These are phyloP conservation scores for Chelmon rostratus DNA, from an alignment of 2,797 vertebrate genomes.

Conservation along the genomic window DNA sequence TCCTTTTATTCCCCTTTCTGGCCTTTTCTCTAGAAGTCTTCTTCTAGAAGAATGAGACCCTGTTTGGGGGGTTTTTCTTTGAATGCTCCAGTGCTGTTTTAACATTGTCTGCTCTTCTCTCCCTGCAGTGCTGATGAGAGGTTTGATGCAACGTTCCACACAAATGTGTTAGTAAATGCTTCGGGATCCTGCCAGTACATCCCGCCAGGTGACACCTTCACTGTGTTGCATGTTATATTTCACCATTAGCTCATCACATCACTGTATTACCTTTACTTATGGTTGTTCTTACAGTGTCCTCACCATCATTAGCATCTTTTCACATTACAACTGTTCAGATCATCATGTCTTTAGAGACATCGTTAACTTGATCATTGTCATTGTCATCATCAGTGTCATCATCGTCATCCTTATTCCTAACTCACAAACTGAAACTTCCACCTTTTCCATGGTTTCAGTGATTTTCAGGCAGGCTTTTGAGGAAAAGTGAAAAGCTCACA, in stretches of 20 bases:
- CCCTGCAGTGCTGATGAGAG: conserved; percentile 90
- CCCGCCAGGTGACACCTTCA: conserved; percentile 88
- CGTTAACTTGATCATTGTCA: not conserved
- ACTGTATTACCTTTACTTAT: not conserved
- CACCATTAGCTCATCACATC: not conserved
- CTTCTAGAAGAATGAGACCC: not conserved
- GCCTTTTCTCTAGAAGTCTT: not conserved
- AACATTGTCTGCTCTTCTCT: conserved; percentile 3
- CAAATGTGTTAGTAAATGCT: conserved; percentile 92
- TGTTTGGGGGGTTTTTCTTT: not conserved
- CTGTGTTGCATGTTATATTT: not conserved
- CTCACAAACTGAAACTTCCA: not conserved
- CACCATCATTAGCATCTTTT: not conserved
- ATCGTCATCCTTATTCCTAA: not conserved
- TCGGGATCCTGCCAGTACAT: conserved; percentile 93
- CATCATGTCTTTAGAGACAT: not conserved
- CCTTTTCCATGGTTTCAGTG: not conserved
- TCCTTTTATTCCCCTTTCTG: too few relatives aligned
- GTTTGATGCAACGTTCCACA: conserved; percentile 95
- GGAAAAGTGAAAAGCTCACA: not conserved
- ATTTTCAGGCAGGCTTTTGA: not conserved
- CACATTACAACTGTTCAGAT: not conserved
- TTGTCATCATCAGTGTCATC: not conserved
- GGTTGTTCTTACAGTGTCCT: not conserved
- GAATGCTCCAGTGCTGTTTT: not conserved